Conservation (phyloP, 2,113 vertebrate genomes). For the Datnioides undecimradiatus region DNA sequence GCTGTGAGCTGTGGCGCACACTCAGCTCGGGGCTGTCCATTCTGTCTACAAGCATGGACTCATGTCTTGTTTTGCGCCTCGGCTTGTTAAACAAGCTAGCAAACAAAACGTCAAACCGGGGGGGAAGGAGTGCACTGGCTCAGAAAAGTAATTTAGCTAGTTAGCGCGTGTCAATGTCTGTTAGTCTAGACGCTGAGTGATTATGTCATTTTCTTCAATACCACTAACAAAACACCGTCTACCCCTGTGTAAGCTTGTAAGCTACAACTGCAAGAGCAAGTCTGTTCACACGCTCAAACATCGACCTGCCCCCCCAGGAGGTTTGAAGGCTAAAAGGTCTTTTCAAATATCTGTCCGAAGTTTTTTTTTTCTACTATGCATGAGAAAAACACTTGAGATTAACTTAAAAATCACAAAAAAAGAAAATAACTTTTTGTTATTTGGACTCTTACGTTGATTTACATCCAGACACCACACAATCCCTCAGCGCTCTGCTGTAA, state of each 20-base stretch:
- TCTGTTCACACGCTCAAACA: not conserved
- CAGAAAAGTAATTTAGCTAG: conserved; percentile 38
- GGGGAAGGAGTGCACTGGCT: conserved; percentile 25
- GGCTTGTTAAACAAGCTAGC: conserved; percentile 17
- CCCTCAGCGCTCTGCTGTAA: not conserved
- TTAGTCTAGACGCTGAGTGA: conserved; percentile 42
- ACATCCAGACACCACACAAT: conserved; percentile 17
- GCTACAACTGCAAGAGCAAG: not conserved
- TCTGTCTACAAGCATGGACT: conserved; percentile 25
- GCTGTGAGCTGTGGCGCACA: not conserved
- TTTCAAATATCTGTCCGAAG: not conserved
- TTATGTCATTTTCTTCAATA: conserved; percentile 28
- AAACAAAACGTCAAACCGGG: conserved; percentile 14
- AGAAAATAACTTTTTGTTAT: not conserved
- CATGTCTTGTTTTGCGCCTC: not conserved
- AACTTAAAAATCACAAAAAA: not conserved
- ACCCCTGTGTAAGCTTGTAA: conserved; percentile 16
- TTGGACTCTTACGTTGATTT: not conserved
- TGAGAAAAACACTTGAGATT: not conserved
- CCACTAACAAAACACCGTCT: conserved; percentile 10
- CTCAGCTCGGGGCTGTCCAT: conserved; percentile 19
- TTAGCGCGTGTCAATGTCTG: conserved; percentile 48
- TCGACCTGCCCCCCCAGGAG: not conserved
- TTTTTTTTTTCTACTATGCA: not conserved
- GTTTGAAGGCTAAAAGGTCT: not conserved